Evolutionary conservation across 1,140 invertebrate genomes (phyloP).

Genomic region (Cotesia chilonis): DNA sequence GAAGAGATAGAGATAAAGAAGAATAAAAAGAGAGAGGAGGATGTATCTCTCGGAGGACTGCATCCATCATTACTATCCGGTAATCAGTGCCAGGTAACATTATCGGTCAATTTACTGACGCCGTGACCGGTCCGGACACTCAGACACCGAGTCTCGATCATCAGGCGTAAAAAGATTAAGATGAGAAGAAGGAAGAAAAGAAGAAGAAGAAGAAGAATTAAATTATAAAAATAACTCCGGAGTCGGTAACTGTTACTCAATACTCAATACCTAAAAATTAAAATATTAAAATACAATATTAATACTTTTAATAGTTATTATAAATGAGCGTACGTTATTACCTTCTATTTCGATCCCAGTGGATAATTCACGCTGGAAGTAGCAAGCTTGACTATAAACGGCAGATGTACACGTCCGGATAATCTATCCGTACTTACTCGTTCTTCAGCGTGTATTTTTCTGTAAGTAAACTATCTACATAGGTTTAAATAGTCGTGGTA

Average conservation of each 20-base stretch:
- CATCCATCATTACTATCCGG: conserved; percentile 39
- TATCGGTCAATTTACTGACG: conserved; percentile 36
- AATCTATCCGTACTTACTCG: background rate
- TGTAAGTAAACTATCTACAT: background rate
- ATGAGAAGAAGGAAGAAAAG: background rate
- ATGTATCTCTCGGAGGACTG: background rate
- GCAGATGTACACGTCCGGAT: background rate
- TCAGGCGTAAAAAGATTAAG: background rate
- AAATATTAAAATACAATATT: no score
- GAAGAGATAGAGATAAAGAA: background rate
- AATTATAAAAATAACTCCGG: no score
- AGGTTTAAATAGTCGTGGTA: conserved; percentile 3
- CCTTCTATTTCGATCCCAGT: background rate
- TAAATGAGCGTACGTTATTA: background rate
- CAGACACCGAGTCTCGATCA: background rate
- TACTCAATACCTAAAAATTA: background rate
- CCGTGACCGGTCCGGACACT: background rate
- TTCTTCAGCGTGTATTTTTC: background rate
- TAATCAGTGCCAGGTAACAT: conserved; percentile 34
- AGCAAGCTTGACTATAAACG: conserved; percentile 5
- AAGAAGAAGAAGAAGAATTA: background rate
- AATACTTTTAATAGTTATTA: no score
- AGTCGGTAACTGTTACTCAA: background rate
- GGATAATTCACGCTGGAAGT: background rate
- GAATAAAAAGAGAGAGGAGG: background rate